phyloP scores from a whole-genome alignment of 2,888 invertebrate species.

The Cryptus armator region DNA sequence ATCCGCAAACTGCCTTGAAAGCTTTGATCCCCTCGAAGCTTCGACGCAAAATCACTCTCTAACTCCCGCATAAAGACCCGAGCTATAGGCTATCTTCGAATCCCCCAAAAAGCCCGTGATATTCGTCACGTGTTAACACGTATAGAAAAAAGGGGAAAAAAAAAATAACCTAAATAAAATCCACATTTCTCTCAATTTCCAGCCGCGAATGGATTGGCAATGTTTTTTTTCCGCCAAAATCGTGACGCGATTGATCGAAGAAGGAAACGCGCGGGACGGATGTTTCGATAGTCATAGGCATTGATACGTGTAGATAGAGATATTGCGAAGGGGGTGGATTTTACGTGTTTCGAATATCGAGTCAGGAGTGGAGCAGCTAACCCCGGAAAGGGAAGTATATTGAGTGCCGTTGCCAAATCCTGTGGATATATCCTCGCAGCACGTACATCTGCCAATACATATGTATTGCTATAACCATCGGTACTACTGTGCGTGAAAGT shows the following conservation, averaged over 20 bases:
- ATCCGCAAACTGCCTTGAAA: constrained; percentile 23
- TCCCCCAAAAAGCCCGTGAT: neutral
- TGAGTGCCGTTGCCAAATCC: constrained; percentile 49
- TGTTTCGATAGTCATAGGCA: constrained; percentile 1
- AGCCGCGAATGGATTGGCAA: neutral
- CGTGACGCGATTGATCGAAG: constrained; percentile 47
- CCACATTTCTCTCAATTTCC: constrained; percentile 39
- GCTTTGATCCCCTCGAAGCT: constrained; percentile 40
- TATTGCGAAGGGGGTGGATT: constrained; percentile 34
- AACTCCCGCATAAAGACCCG: neutral
- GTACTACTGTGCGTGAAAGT: neutral
- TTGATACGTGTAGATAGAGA: neutral
- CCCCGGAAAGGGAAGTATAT: constrained; percentile 26
- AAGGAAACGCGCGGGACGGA: neutral
- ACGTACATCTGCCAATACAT: constrained; percentile 45
- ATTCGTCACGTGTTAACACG: neutral
- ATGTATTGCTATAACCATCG: neutral
- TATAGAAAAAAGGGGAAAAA: neutral
- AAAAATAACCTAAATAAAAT: neutral
- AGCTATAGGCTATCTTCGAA: neutral
- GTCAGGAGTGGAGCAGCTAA: neutral
- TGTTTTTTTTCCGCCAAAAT: constrained; percentile 35
- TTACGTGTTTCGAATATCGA: constrained; percentile 61
- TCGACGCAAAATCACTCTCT: constrained; percentile 41
- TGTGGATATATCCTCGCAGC: constrained; percentile 50